Conservation (phyloP, 2,797 vertebrate genomes). For the Pipistrellus kuhlii region DNA sequence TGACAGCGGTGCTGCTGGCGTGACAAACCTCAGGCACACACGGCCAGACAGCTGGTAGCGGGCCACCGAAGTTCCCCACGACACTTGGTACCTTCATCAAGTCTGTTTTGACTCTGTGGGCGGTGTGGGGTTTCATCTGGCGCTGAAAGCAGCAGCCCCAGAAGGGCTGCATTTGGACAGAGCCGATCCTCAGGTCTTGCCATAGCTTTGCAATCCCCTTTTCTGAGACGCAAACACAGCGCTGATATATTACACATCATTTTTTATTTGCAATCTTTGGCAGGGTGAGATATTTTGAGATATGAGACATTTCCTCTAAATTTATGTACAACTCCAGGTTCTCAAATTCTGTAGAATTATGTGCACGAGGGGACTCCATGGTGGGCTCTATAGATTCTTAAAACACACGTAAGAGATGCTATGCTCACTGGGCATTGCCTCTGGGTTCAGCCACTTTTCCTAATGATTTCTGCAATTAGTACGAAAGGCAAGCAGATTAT, state of each 20-base stretch:
- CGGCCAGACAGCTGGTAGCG: slow-evolving; percentile 38
- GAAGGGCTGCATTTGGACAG: not conserved
- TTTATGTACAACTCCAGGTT: not conserved
- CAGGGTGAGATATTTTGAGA: not conserved
- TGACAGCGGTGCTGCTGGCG: not conserved
- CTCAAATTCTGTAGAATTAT: slow-evolving; percentile 13
- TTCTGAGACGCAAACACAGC: not conserved
- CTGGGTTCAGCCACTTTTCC: not conserved
- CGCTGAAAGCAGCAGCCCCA: not conserved
- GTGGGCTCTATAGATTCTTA: not conserved
- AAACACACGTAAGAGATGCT: not conserved
- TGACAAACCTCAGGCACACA: slow-evolving; percentile 61
- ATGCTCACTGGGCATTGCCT: not conserved
- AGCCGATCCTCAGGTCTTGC: not conserved
- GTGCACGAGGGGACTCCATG: not conserved
- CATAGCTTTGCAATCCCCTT: not conserved
- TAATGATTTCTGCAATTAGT: slow-evolving; percentile 42
- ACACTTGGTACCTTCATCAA: slow-evolving; percentile 37
- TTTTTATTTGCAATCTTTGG: not conserved
- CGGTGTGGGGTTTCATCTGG: slow-evolving; percentile 10
- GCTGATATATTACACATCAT: not conserved
- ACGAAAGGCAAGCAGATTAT: not conserved
- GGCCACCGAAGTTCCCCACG: slow-evolving; percentile 62
- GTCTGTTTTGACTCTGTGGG: slow-evolving; percentile 63
- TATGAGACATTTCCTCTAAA: slow-evolving; percentile 7